Evolutionary conservation across 2,797 vertebrate species (phyloP), one percentile per base, ranked within the genome.

Genomic region (Prionace glauca): DNA sequence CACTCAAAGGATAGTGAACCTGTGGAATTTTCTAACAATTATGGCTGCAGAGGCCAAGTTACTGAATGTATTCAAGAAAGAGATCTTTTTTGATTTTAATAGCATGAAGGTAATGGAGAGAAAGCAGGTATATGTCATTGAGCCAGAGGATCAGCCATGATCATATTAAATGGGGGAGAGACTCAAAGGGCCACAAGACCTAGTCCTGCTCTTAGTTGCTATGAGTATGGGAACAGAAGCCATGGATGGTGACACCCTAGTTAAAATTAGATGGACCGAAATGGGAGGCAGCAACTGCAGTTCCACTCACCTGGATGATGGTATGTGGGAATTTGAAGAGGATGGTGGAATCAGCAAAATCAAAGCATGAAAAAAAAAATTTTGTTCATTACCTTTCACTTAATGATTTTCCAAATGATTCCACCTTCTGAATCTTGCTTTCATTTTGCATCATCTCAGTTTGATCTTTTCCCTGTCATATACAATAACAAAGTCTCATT

Each of bases 401-500:
- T 0, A 56, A 56, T 95, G 93, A 95, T 94, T 94, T 94, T 74
- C 16, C 24, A 94, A 11, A 16, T 56, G 93, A 22, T 95, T 95
- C 71, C 56, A 29, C 1, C 26, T 56, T 95, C 50, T 95, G 71
- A 74, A 72, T 77, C 45, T 95, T 60, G 26, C 7, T 18, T n/a
- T 71, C 93, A 18, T 74, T 72, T 29, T 1, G 16, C 10, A 10
- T 32, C 45, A 74, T 77, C 41, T 56, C 50, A 56, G 93, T 3
- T 95, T 95, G 36, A 5, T 18, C 26, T 95, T 95, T 95, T 77
- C 16, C 93, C 93, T 95, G 29, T 94, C 5, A 95, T 26, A 29
- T 50, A n/a, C 26, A 71, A 94, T 7, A 95, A 45, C 20, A 50
- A 92, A 95, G 5, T 74, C 56, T 95, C 3, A 95, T 32, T 95